Conservation (phyloP, 2,113 vertebrate genomes). For the Vulpes ferrilata region DNA sequence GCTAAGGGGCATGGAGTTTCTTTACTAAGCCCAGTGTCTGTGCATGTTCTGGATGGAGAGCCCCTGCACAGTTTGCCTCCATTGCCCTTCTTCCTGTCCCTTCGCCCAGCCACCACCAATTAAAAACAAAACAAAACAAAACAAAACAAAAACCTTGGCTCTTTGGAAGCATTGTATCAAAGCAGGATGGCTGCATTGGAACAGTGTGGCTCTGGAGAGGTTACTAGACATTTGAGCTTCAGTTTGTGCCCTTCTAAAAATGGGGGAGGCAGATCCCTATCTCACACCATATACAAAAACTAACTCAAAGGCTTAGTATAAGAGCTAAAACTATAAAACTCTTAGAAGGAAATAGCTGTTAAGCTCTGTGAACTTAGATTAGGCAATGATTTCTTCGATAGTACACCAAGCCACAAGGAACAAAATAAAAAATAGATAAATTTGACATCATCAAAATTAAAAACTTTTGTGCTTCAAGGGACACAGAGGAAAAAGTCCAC, state of each 20-base stretch:
- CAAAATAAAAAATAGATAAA: slow-evolving; percentile 16
- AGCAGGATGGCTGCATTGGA: background rate
- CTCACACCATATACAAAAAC: background rate
- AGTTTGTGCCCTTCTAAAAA: background rate
- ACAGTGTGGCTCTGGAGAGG: background rate
- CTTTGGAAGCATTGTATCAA: background rate
- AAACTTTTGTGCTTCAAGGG: background rate
- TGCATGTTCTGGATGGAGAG: background rate
- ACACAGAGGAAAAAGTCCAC: background rate
- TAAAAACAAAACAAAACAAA: too few species aligned
- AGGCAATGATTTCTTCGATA: background rate
- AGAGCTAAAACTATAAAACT: slow-evolving; percentile 21
- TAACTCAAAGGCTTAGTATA: background rate
- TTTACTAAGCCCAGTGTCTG: background rate
- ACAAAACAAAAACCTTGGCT: background rate
- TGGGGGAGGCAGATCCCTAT: background rate
- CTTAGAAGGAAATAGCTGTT: background rate
- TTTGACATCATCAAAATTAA: background rate
- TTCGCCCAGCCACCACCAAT: background rate
- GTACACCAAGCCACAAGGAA: background rate
- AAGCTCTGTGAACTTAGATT: slow-evolving; percentile 7
- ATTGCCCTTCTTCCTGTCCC: background rate
- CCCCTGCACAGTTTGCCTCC: background rate
- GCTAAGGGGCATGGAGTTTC: background rate
- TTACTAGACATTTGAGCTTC: background rate